A percentile compares a stretch with the other conserved stretches of the same genome.
Evolutionary conservation across 2,888 invertebrate genomes (phyloP).

Genomic region (Cosmia pyralina): DNA sequence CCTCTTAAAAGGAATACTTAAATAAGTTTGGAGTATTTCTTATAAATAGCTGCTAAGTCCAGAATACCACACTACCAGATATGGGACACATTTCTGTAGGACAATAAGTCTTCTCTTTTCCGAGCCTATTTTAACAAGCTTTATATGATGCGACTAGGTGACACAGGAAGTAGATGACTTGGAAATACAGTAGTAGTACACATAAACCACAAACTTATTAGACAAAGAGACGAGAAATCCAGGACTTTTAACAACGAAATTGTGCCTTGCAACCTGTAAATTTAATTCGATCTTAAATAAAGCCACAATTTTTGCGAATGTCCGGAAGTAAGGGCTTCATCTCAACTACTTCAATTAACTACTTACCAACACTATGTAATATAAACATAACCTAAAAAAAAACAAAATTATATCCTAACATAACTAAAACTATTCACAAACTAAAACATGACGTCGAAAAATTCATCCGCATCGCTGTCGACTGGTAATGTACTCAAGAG

Average conservation of each 20-base stretch:
- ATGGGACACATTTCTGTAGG: background rate
- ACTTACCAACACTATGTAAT: too few relatives aligned
- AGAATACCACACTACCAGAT: background rate
- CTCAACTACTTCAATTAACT: too few relatives aligned
- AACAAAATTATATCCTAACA: too few relatives aligned
- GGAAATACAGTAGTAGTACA: background rate
- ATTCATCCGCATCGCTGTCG: too few relatives aligned
- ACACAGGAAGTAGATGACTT: background rate
- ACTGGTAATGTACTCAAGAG: too few relatives aligned
- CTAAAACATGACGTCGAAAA: too few relatives aligned
- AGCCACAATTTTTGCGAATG: background rate
- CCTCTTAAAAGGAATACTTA: too few relatives aligned
- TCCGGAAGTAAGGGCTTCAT: background rate
- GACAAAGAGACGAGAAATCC: background rate
- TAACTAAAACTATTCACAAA: too few relatives aligned
- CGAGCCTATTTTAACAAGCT: background rate
- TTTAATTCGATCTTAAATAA: background rate
- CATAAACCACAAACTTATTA: background rate
- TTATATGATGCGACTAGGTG: background rate
- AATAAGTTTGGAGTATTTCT: too few relatives aligned
- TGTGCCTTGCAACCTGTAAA: background rate
- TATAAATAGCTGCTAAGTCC: background rate
- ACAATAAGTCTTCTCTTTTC: background rate
- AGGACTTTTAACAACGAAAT: background rate
- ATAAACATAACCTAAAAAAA: too few relatives aligned